phyloP scores from a whole-genome alignment of 2,797 vertebrate species.

The Tapera naevia region DNA sequence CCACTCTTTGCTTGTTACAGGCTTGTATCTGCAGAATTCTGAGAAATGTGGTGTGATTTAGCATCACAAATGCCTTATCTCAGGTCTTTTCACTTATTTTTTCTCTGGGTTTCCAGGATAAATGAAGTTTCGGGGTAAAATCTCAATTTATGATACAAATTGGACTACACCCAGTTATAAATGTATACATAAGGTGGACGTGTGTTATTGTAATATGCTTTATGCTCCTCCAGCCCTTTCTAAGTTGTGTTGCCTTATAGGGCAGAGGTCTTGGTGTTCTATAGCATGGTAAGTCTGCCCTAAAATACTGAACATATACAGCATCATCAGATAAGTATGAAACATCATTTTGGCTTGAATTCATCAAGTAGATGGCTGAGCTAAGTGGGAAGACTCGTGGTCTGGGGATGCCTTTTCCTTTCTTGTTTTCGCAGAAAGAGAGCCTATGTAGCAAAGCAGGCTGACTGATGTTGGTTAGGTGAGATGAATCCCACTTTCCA shows the following conservation, averaged over 20 bases:
- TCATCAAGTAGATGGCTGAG: neutral
- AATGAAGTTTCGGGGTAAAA: neutral
- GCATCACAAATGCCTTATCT: neutral
- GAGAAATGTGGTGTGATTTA: neutral
- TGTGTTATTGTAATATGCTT: neutral
- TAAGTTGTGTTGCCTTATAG: neutral
- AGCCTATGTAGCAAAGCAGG: neutral
- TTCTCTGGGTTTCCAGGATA: neutral
- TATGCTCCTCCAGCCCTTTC: accelerated
- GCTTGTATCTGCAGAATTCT: neutral
- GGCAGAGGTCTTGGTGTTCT: neutral
- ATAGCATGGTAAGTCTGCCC: neutral
- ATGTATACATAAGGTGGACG: neutral
- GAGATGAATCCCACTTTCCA: neutral
- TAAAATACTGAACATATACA: neutral
- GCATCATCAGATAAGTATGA: neutral
- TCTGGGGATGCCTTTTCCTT: neutral
- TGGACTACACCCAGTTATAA: neutral
- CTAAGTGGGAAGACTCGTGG: neutral
- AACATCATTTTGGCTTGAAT: neutral
- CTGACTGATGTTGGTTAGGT: neutral
- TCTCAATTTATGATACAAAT: neutral
- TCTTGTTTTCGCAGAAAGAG: neutral
- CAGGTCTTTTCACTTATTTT: neutral
- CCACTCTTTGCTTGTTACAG: neutral